Conservation (phyloP, 1,140 invertebrate genomes). For the Lasioglossum baleicum region DNA sequence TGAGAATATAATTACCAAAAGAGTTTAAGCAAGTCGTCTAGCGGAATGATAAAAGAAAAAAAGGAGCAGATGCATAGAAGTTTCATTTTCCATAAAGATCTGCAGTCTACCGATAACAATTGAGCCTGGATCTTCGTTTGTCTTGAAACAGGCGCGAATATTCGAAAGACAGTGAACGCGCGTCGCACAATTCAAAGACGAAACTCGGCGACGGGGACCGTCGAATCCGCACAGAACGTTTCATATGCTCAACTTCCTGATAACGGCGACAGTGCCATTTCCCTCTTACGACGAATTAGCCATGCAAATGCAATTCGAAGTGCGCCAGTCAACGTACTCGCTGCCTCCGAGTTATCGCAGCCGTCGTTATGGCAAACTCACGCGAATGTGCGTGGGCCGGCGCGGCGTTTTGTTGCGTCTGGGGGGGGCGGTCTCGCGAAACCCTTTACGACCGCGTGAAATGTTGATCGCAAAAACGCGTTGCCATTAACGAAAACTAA, state of each 20-base stretch:
- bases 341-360: conserved; percentile 30
- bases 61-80: no score
- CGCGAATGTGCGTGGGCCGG: conserved; percentile 50
- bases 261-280: conserved; percentile 57
- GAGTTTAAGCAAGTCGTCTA: no score
- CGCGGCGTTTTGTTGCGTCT: conserved; percentile 4
- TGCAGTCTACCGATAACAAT: no score
- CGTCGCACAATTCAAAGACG: background rate
- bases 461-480: background rate
- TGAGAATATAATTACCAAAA: no score
- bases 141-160: background rate
- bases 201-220: conserved; percentile 25
- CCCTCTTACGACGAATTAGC: conserved; percentile 62
- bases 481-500: background rate
- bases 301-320: conserved; percentile 60
- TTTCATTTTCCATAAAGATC: no score
- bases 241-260: conserved; percentile 50
- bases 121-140: background rate
- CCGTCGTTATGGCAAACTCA: conserved; percentile 36
- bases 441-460: background rate
- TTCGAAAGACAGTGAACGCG: background rate
- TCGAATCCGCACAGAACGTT: conserved; percentile 30
- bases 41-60: no score
- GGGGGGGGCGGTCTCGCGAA: background rate
- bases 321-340: conserved; percentile 56